Conservation (phyloP, 2,888 invertebrate species). For the Glomeris marginata region DNA sequence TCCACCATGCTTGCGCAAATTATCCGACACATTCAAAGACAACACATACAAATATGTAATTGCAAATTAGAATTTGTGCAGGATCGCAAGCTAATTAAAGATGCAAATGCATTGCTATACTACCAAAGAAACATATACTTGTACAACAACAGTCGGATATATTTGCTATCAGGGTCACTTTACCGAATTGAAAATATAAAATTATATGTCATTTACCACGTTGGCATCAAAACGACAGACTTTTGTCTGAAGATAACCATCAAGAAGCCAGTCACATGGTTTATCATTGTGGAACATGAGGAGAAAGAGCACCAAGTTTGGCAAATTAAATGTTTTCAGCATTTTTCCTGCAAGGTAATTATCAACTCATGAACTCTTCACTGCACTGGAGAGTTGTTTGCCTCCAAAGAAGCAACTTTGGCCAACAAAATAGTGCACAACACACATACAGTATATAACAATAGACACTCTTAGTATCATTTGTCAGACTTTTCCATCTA, state of each 20-base stretch:
- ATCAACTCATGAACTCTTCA: slow-evolving; percentile 3
- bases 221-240: slow-evolving; percentile 49
- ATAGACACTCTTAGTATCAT: neutral
- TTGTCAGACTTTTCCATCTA: neutral
- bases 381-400: neutral
- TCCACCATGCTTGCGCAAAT: too few species aligned
- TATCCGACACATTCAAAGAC: too few species aligned
- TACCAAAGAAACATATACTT: neutral
- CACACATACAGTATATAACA: neutral
- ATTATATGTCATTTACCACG: slow-evolving; percentile 15
- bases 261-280: slow-evolving; percentile 91
- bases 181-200: neutral
- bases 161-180: neutral
- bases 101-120: too few species aligned
- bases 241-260: slow-evolving; percentile 72
- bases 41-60: slow-evolving; percentile 1
- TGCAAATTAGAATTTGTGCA: slow-evolving; percentile 6
- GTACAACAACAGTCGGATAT: neutral
- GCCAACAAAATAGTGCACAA: neutral
- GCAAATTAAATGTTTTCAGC: slow-evolving; percentile 73
- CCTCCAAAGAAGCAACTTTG: neutral
- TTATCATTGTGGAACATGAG: slow-evolving; percentile 91
- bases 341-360: slow-evolving; percentile 38
- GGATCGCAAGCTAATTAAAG: too few species aligned
- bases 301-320: slow-evolving; percentile 76